These are phyloP conservation scores for Pampus argenteus DNA, from an alignment of 2,797 vertebrate genomes.

Conservation along the genomic window DNA sequence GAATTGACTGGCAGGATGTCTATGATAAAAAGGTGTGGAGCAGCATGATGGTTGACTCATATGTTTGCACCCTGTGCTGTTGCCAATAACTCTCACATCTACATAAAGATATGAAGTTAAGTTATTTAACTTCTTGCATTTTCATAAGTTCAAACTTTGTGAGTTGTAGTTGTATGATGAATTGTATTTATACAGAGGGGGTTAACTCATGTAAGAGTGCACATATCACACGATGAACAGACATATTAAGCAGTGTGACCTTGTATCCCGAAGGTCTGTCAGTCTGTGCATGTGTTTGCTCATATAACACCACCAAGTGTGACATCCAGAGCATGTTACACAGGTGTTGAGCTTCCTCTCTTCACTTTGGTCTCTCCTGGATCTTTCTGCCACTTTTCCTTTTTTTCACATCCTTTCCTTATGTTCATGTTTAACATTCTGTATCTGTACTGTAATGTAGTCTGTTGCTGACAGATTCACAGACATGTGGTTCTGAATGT, in stretches of 20 bases:
- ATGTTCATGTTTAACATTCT: neutral
- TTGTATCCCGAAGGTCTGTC: conserved; percentile 58
- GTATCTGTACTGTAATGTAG: neutral
- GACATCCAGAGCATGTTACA: conserved; percentile 44
- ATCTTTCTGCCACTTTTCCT: neutral
- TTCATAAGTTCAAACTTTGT: neutral
- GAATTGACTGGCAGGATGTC: conserved; percentile 96
- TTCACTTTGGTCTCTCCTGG: neutral
- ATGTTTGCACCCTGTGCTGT: neutral
- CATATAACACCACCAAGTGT: conserved; percentile 38
- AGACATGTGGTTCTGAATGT: neutral
- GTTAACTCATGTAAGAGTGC: neutral
- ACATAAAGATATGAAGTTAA: neutral
- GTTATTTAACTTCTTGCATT: neutral
- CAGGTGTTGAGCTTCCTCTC: conserved; percentile 30
- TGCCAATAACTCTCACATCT: neutral
- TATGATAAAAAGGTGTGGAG: conserved; percentile 96
- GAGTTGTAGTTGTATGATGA: neutral
- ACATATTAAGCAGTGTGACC: conserved; percentile 58
- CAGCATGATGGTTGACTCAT: neutral
- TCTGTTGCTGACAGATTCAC: neutral
- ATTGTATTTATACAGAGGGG: neutral
- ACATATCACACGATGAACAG: conserved; percentile 11
- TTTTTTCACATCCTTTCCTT: neutral
- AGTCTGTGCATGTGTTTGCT: conserved; percentile 38